Evolutionary conservation across 2,888 invertebrate genomes (phyloP), one percentile per base, ranked within the genome.

Genomic region (Meganola albula): DNA sequence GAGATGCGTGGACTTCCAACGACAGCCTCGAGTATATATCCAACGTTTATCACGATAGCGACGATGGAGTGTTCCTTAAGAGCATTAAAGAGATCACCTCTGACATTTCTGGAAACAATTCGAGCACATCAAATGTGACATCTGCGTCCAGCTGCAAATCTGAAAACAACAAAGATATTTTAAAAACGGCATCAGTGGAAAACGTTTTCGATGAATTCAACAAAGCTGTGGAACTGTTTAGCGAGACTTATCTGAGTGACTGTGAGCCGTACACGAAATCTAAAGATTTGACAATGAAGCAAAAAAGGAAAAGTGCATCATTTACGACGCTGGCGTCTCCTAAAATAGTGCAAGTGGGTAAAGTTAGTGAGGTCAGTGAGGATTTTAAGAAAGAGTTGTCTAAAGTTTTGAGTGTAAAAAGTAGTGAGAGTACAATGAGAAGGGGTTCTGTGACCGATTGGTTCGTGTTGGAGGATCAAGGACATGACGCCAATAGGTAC

Each of bases 391-490:
- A 52, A 7, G 80, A 84, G 60, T 63, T 85, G 53, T 58, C 71
- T 3, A 54, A 52, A 47, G 59, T 67, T 36, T 52, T 83, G 38
- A 60, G 55, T 57, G 60, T 57, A 20, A 74, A 69, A 41, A 68
- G 64, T 41, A 53, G 52, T 11, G 42, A 50, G 20, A 58, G 49
- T 31, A 51, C 57, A 13, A 59, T 53, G 3, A 63, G 84, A 25
- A 61, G 85, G 23, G 82, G 82, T 2, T 85, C 85, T 0, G 84
- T 82, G 35, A 85, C 85, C 2, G 84, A 85, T 55, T 85, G 84
- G 76, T 83, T 79, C 36, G 77, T 85, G 43, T 49, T 85, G 21
- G 85, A 85, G 46, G 85, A 85, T 34, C 58, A 58, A 27, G 44
- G 40, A 1, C 20, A 30, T 2, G 75, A 74, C 1, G 43, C 51